Percentiles rank a stretch among this genome's conserved stretches.
Evolutionary conservation across 2,888 invertebrate species (phyloP).

Genomic region (Cantharis rufa): DNA sequence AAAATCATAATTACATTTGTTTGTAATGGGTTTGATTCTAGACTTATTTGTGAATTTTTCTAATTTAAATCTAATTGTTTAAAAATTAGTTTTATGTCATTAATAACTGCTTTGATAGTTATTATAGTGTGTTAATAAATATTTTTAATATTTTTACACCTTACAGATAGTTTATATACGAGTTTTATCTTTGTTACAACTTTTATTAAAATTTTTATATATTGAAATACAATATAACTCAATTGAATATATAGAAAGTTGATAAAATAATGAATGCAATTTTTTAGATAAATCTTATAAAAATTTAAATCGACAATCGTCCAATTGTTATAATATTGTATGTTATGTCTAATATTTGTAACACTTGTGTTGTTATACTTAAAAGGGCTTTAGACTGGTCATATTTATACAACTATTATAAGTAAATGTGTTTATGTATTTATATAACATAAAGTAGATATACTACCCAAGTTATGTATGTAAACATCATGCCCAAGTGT

Average conservation of each 20-base stretch:
- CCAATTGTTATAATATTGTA: conserved; percentile 7
- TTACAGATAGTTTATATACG: conserved; percentile 16
- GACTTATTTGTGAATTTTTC: background rate
- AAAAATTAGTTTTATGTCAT: conserved; percentile 6
- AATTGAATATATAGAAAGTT: conserved; percentile 6
- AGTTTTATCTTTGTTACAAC: conserved; percentile 17
- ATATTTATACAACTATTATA: conserved; percentile 6
- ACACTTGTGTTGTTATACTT: conserved; percentile 4
- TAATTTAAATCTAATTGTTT: background rate
- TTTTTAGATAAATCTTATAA: conserved; percentile 11
- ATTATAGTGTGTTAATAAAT: conserved; percentile 8
- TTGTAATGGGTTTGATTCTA: too few relatives aligned
- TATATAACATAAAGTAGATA: conserved; percentile 9
- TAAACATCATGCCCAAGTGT: conserved; percentile 29
- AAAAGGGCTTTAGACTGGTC: conserved; percentile 13
- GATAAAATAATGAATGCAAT: conserved; percentile 1
- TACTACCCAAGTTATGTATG: conserved; percentile 18
- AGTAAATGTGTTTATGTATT: conserved; percentile 13
- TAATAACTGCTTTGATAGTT: conserved; percentile 10
- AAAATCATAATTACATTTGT: background rate
- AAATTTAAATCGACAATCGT: conserved; percentile 29
- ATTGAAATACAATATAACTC: conserved; percentile 7
- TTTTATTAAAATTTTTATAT: conserved; percentile 12
- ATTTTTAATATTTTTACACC: conserved; percentile 18
- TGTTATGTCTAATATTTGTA: conserved; percentile 6